These are phyloP conservation scores for honey bee (Apis mellifera) DNA, from an alignment of 1,140 invertebrate species.

Conservation along the genomic window Amel_HAv3.1 CM009941.2:805501-806000, in stretches of 20 bases:
- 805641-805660: no score
- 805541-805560: no score
- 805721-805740: background rate
- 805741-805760: background rate
- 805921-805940: background rate
- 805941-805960: background rate
- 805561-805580: no score
- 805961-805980: no score
- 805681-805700: background rate
- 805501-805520: no score
- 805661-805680: background rate
- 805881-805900: background rate
- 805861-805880: background rate
- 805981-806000: no score
- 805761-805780: background rate
- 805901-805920: background rate
- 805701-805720: background rate
- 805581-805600: no score
- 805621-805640: no score
- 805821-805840: background rate
- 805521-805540: no score
- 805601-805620: no score
- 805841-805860: background rate
- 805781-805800: background rate
- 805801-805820: slow-evolving; percentile 6